Conservation (phyloP, 2,888 invertebrate genomes). For the Pachycephus smyrnensis region DNA sequence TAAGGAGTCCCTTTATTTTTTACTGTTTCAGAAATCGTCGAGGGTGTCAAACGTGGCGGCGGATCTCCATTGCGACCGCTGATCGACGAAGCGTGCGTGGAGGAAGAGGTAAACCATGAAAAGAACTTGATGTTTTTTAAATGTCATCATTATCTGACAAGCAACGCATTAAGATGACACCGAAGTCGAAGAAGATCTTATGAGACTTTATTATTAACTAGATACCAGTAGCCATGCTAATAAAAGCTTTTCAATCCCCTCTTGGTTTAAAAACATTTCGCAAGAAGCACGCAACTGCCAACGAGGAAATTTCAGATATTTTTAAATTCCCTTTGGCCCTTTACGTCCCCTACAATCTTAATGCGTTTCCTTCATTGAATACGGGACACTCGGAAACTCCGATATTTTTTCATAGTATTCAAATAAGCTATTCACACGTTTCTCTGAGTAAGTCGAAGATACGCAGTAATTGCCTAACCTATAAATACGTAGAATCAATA, state of each 20-base stretch:
- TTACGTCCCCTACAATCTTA: neutral
- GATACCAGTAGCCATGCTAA: no score
- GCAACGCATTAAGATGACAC: no score
- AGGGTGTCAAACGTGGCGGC: slow-evolving; percentile 75
- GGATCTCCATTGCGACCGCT: slow-evolving; percentile 81
- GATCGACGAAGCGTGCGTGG: slow-evolving; percentile 76
- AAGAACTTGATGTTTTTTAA: no score
- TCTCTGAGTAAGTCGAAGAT: no score
- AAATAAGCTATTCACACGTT: no score
- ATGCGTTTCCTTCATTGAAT: neutral
- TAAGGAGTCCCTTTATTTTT: slow-evolving; percentile 9
- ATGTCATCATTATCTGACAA: no score
- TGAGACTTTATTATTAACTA: no score
- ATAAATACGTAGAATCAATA: no score
- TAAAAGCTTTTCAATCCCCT: no score
- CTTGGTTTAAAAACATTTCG: neutral
- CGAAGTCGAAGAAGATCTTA: no score
- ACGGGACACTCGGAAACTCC: neutral
- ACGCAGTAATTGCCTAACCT: no score
- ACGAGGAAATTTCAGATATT: neutral
- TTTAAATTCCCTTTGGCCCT: neutral
- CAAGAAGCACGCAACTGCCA: neutral
- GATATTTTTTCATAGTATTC: neutral
- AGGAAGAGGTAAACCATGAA: slow-evolving; percentile 72
- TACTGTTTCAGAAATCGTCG: slow-evolving; percentile 79